A percentile compares a stretch with the other conserved stretches of the same genome.
These are phyloP conservation scores for Calosoma granatense DNA, from an alignment of 1,140 invertebrate species.

Conservation along the genomic window DNA sequence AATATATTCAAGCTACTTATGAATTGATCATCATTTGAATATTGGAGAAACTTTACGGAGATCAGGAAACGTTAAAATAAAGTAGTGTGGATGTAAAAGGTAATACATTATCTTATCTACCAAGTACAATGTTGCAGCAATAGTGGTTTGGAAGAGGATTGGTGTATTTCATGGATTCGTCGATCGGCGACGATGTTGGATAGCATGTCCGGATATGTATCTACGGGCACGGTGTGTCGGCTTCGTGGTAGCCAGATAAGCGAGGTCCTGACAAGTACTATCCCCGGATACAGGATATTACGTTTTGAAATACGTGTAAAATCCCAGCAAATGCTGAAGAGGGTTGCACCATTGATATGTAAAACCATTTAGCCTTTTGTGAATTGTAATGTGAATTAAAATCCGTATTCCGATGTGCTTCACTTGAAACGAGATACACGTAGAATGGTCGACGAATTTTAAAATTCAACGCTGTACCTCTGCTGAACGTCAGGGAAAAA, in stretches of 20 bases:
- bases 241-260: background rate
- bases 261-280: background rate
- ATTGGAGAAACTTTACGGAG: background rate
- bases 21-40: background rate
- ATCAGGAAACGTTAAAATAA: too few species aligned
- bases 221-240: background rate
- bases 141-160: too few species aligned
- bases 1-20: too few species aligned
- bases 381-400: background rate
- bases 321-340: background rate
- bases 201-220: background rate
- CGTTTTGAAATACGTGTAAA: background rate
- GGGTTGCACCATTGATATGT: background rate
- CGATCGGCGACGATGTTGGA: background rate
- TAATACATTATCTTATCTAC: background rate
- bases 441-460: background rate
- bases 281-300: background rate
- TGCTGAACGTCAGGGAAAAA: background rate
- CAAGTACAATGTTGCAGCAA: background rate
- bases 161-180: background rate
- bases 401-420: too few species aligned
- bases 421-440: background rate
- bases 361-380: background rate
- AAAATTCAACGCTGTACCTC: background rate
- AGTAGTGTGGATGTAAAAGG: background rate